Percentiles rank a stretch among this genome's conserved stretches.
These are phyloP conservation scores for Polypedilum pembai DNA, from an alignment of 1,140 invertebrate species.

Conservation along the genomic window DNA sequence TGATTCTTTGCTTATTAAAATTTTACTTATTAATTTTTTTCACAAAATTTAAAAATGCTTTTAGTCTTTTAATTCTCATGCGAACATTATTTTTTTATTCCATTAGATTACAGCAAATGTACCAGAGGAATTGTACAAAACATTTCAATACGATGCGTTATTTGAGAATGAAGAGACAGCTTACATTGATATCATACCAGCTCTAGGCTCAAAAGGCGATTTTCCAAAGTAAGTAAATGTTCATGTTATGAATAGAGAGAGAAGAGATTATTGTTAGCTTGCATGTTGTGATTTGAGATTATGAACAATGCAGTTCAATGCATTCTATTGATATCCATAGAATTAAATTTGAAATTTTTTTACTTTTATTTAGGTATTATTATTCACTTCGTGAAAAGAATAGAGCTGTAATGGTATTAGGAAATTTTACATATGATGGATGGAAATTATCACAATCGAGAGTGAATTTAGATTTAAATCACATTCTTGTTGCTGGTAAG, in stretches of 20 bases:
- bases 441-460: conserved; percentile 37
- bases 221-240: conserved; percentile 22
- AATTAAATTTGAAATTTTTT: too few relatives aligned
- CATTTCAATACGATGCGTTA: conserved; percentile 34
- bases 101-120: conserved; percentile 38
- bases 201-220: conserved; percentile 31
- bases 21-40: too few relatives aligned
- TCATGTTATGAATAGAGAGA: neutral
- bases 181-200: conserved; percentile 37
- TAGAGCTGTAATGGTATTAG: conserved; percentile 34
- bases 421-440: conserved; percentile 35
- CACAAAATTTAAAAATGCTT: neutral
- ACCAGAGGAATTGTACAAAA: conserved; percentile 32
- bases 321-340: too few relatives aligned
- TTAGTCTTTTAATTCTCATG: neutral
- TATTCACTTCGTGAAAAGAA: conserved; percentile 34
- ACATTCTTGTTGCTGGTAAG: conserved; percentile 34
- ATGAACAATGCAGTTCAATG: too few relatives aligned
- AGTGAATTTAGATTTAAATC: conserved; percentile 33
- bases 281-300: too few relatives aligned
- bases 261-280: too few relatives aligned
- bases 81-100: neutral
- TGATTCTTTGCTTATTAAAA: too few relatives aligned
- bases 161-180: conserved; percentile 39
- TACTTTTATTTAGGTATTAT: conserved; percentile 36